Evolutionary conservation across 92 coral and sea anemone species (phyloP).

Genomic region (Nematostella vectensis): DNA sequence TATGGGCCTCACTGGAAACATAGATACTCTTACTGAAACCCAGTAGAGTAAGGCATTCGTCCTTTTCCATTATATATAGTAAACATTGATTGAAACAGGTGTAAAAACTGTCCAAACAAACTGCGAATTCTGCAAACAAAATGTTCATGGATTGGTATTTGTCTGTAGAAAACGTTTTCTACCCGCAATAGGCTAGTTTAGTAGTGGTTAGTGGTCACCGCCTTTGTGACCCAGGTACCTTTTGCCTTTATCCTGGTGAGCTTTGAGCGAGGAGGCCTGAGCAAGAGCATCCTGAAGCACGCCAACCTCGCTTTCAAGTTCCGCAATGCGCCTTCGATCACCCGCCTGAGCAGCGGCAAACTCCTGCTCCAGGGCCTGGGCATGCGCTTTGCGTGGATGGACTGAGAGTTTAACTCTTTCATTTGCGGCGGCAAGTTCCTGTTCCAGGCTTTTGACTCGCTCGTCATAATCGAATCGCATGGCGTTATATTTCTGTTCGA

Average conservation of each 20-base stretch:
- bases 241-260: slow-evolving; percentile 6
- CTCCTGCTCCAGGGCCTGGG: slow-evolving; percentile 67
- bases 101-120: no score
- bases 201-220: no score
- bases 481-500: slow-evolving; percentile 88
- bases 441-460: slow-evolving; percentile 54
- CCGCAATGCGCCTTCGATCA: slow-evolving; percentile 56
- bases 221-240: no score
- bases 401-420: slow-evolving; percentile 39
- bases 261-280: slow-evolving; percentile 32
- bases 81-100: no score
- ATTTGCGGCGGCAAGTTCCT: slow-evolving; percentile 54
- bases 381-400: slow-evolving; percentile 52
- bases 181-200: no score
- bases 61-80: no score
- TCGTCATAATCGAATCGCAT: slow-evolving; percentile 83
- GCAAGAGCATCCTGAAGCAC: slow-evolving; percentile 72
- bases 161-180: no score
- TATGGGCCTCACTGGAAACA: no score
- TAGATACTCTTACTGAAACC: no score
- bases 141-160: no score
- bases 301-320: slow-evolving; percentile 64
- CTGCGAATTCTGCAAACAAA: no score
- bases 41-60: no score
- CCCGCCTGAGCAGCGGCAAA: slow-evolving; percentile 53